phyloP scores from a whole-genome alignment of 1,140 invertebrate genomes.

The Drosophila teissieri region DNA sequence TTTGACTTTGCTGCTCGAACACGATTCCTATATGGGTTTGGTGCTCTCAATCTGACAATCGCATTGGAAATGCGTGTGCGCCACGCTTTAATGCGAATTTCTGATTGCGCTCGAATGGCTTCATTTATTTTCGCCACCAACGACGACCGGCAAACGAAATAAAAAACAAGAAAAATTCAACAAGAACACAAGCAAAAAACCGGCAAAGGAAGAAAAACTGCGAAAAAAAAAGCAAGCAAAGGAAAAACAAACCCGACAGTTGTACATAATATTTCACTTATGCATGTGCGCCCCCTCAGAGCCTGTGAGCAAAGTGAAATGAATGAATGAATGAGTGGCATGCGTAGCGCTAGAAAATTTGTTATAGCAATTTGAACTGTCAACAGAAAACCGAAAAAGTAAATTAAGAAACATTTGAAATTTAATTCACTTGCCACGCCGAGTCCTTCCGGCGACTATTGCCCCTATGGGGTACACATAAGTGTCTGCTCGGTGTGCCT shows the following conservation, averaged over 20 bases:
- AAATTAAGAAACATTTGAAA: slow-evolving; percentile 83
- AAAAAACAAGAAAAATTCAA: neutral
- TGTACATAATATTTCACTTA: slow-evolving; percentile 83
- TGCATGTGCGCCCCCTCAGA: slow-evolving; percentile 64
- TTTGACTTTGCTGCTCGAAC: slow-evolving; percentile 27
- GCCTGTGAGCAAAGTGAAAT: slow-evolving; percentile 64
- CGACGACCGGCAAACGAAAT: slow-evolving; percentile 12
- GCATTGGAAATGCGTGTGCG: slow-evolving; percentile 64
- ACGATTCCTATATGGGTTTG: slow-evolving; percentile 44
- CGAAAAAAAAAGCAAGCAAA: slow-evolving; percentile 46
- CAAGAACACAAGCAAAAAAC: slow-evolving; percentile 35
- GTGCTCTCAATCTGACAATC: slow-evolving; percentile 56
- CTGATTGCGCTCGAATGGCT: slow-evolving; percentile 81
- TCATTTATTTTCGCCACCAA: slow-evolving; percentile 72
- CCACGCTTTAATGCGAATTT: slow-evolving; percentile 75
- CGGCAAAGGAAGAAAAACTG: slow-evolving; percentile 29
- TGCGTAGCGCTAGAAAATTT: slow-evolving; percentile 81
- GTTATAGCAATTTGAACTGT: slow-evolving; percentile 83
- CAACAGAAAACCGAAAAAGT: slow-evolving; percentile 82
- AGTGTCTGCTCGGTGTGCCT: no score
- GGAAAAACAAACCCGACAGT: slow-evolving; percentile 76
- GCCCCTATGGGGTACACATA: neutral
- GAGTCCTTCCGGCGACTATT: slow-evolving; percentile 21
- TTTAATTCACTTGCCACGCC: slow-evolving; percentile 73
- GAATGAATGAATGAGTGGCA: slow-evolving; percentile 77